Base-by-base conservation (phyloP, 1,140 invertebrate genomes). In the Lepidurus apus region DNA sequence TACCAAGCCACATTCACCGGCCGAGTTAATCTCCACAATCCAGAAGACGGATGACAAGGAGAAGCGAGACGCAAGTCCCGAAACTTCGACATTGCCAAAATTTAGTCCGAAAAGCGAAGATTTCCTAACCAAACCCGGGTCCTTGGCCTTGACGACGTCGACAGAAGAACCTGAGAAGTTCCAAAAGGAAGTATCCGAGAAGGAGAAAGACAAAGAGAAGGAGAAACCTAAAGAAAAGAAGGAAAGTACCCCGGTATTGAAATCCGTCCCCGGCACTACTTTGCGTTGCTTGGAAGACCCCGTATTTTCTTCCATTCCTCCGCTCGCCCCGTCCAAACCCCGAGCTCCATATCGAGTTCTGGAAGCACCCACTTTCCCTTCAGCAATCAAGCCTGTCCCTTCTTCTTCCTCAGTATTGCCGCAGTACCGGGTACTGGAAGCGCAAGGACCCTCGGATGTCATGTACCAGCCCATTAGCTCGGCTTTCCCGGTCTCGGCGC, bases 271-370 rank as follows among this genome's bases (percentile, higher is more conserved):
- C 34, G 88, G 88, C 73, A 86, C 88, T 74, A 87, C 87, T 79
- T 79, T 89, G 9, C 84, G 85, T 80, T 87, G 86, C 80, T 81
- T 89, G 43, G 88, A 89, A 43, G 88, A 89, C 82, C 88, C 88
- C 47, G 84, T 84, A 8, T 80, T 88, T 88, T 80, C 86, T 87
- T 17, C 79, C 17, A 45, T 42, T 75, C 74, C 42, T 21, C n/a
- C 26, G 10, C 47, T 81, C 45, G 77, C 81, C 9, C 76, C 76
- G n/a, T 42, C 26, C 74, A 77, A 34, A 47, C 75, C 76, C 10
- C 76, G 44, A 77, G 75, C 75, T 47, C 79, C 79, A 43, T 80
- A 80, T 43, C 80, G 80, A 43, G 81, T 83, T 44, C 73, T 83
- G 9, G 82, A 83, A 79, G 82, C 81, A n/a, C 53, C 53, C 17